Percentiles rank a stretch among this genome's conserved stretches.
These are phyloP conservation scores for Alouatta palliata DNA, from an alignment of 2,113 vertebrate species.

Conservation along the genomic window DNA sequence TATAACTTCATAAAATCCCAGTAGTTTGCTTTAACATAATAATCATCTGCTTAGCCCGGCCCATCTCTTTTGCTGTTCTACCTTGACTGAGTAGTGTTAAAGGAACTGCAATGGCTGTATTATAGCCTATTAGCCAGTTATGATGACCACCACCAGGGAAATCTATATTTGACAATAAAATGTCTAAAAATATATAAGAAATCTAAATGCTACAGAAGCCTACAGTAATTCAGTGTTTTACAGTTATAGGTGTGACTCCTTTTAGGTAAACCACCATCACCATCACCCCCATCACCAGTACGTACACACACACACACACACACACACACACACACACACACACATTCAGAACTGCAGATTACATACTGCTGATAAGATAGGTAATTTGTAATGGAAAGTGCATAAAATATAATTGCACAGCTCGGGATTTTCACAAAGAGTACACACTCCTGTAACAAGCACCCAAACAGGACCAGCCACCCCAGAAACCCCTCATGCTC, in stretches of 20 bases:
- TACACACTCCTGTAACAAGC: not conserved
- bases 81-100: not conserved
- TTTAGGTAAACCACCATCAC: not conserved
- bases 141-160: not conserved
- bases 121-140: not conserved
- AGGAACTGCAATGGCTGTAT: not conserved
- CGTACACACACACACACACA: not conserved
- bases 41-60: not conserved
- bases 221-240: not conserved
- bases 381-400: not conserved
- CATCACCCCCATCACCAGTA: not conserved
- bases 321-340: not conserved
- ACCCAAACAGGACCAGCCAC: not conserved
- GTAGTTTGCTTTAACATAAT: constrained; percentile 31
- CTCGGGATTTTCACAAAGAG: not conserved
- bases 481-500: not conserved
- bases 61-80: not conserved
- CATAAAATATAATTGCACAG: not conserved
- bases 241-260: not conserved
- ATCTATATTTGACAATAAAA: not conserved
- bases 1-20: constrained; percentile 49
- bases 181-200: not conserved
- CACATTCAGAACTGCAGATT: not conserved
- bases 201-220: not conserved
- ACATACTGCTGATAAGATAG: not conserved